A percentile compares a stretch with the other conserved stretches of the same genome.
Evolutionary conservation across 2,888 invertebrate genomes (phyloP).

Genomic region (Andrena chrysosceles): DNA sequence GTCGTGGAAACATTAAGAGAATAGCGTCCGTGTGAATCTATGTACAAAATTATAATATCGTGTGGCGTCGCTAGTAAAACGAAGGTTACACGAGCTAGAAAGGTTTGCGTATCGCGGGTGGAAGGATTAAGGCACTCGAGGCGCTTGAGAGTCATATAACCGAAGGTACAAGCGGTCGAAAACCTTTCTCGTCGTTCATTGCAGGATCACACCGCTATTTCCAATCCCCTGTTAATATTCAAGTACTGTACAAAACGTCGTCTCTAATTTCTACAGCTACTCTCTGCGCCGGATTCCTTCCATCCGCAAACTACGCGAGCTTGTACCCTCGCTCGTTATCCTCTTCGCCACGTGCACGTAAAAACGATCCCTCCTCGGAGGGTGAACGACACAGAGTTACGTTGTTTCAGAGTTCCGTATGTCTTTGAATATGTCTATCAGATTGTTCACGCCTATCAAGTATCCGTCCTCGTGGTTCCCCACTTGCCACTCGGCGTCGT

Average conservation of each 20-base stretch:
- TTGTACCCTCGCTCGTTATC: neutral
- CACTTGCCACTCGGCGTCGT: constrained; percentile 94
- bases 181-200: too few species aligned
- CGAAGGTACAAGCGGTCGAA: neutral
- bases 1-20: constrained; percentile 14
- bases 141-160: neutral
- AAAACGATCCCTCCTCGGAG: neutral
- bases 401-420: constrained; percentile 82
- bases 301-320: neutral
- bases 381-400: constrained; percentile 25
- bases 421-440: constrained; percentile 93
- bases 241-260: neutral
- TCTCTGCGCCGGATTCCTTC: neutral
- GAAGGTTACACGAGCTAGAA: neutral
- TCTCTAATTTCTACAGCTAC: neutral
- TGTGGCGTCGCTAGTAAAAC: neutral
- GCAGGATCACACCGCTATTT: neutral
- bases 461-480: constrained; percentile 99
- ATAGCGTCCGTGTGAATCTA: constrained; percentile 26
- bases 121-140: neutral
- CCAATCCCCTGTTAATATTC: neutral
- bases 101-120: neutral
- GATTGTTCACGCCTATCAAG: constrained; percentile 95
- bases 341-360: neutral
- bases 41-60: constrained; percentile 36